Base-by-base conservation (phyloP, 2,888 invertebrate genomes). In the Cylloceria caligata region DNA sequence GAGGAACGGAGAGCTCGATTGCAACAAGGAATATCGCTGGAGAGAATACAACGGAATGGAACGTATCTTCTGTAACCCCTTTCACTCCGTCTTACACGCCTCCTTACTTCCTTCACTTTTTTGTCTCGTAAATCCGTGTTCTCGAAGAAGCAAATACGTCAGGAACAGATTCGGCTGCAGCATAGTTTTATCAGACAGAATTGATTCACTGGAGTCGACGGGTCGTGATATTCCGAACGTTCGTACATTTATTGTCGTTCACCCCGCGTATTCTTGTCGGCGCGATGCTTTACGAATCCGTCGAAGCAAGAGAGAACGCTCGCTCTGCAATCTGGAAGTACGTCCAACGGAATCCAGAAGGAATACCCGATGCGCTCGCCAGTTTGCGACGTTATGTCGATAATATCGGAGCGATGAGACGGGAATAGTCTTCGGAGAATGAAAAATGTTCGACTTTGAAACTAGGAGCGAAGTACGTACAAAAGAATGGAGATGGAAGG, bases 21-120 rank as follows among this genome's bases (percentile, higher is more conserved):
- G 74, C 79, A 82, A 82, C 75, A 79, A 82, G 79, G 82, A 79
- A 75, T 71, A 75, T 82, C 81, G 81, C 81, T 79, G 75, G 74
- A 75, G 74, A 71, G 74, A 45, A 82, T 76, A 76, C 71, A 76
- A 76, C 74, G 69, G 64, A 76, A 81, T 72, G 71, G 72, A 79
- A 79, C 81, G 64, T 68, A 55, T 57, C 64, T 3, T 64, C 11
- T 49, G 77, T 81, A n/a, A n/a, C n/a, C 77, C 39, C 68, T 62
- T 69, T 21, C 39, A 30, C 34, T 27, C 55, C 24, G 21, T 30
- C 24, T 19, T 19, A 11, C 3, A 21, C 45, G 6, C 24, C 64
- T 4, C 52, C n/a, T 52, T 13, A n/a, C 34, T 19, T 9, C 27
- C 34, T 24, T 24, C 52, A 21, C 11, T 11, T 52, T 52, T 52